Percentiles rank a stretch among this genome's conserved stretches.
phyloP scores from a whole-genome alignment of 37 sponge, comb jelly and placozoan species.

The Diacarnus erythraeanus region DNA sequence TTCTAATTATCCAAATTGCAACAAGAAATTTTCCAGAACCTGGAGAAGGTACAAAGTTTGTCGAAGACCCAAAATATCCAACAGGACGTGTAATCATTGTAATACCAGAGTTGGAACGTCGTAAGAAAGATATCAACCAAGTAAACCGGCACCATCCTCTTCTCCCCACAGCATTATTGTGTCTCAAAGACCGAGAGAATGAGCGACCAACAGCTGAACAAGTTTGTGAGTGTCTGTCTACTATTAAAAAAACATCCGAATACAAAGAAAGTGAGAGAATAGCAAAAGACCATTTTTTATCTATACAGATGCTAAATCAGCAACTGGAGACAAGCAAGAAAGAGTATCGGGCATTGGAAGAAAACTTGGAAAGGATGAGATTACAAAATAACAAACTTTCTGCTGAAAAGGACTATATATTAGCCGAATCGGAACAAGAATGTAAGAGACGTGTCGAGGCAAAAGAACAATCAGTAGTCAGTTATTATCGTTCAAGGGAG shows the following conservation, averaged over 20 bases:
- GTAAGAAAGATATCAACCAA: background rate
- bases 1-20: background rate
- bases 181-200: background rate
- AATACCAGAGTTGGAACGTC: background rate
- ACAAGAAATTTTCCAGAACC: background rate
- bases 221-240: background rate
- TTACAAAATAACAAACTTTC: too few species aligned
- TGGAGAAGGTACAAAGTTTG: background rate
- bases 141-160: background rate
- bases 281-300: background rate
- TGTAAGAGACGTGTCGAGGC: too few species aligned
- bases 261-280: background rate
- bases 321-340: background rate
- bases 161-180: background rate
- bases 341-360: background rate
- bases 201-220: background rate
- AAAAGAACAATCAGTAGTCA: too few species aligned
- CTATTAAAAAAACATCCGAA: background rate
- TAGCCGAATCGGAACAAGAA: too few species aligned
- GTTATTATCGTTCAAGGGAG: too few species aligned
- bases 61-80: background rate
- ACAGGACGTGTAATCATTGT: background rate
- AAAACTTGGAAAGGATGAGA: background rate
- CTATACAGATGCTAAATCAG: background rate
- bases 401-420: too few species aligned